These are phyloP conservation scores for Takifugu flavidus DNA, from an alignment of 2,113 vertebrate species.

Conservation along the genomic window DNA sequence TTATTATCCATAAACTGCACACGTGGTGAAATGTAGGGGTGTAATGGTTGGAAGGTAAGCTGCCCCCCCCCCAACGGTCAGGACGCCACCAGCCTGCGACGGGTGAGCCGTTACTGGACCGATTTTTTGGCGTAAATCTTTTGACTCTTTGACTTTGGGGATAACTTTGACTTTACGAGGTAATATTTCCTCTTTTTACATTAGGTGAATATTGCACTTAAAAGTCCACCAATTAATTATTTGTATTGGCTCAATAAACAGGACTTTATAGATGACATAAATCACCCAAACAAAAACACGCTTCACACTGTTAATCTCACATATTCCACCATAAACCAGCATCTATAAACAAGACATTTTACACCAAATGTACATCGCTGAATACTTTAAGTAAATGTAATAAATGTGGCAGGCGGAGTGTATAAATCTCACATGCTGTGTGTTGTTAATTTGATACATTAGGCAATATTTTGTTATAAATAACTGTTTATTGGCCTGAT, in stretches of 20 bases:
- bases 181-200: conserved; percentile 90
- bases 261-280: conserved; percentile 88
- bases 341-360: conserved; percentile 95
- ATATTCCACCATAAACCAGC: conserved; percentile 94
- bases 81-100: conserved; percentile 79
- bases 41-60: too few species aligned
- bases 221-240: conserved; percentile 96
- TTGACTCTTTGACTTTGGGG: conserved; percentile 90
- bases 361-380: conserved; percentile 91
- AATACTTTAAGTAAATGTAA: conserved; percentile 99
- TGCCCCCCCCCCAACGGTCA: conserved; percentile 69
- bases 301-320: conserved; percentile 95
- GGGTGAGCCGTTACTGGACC: conserved; percentile 79
- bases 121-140: conserved; percentile 94
- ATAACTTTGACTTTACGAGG: conserved; percentile 91
- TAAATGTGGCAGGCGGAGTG: conserved; percentile 89
- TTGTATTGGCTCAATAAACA: conserved; percentile 98
- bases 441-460: conserved; percentile 99
- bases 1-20: too few species aligned
- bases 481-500: conserved; percentile 98
- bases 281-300: conserved; percentile 94
- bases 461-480: conserved; percentile 99
- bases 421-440: conserved; percentile 96
- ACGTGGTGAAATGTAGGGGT: too few species aligned
- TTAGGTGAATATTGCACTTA: conserved; percentile 96